These are phyloP conservation scores for Stegodyphus mimosarum DNA, from an alignment of 1,140 invertebrate species.

Conservation along the genomic window DNA sequence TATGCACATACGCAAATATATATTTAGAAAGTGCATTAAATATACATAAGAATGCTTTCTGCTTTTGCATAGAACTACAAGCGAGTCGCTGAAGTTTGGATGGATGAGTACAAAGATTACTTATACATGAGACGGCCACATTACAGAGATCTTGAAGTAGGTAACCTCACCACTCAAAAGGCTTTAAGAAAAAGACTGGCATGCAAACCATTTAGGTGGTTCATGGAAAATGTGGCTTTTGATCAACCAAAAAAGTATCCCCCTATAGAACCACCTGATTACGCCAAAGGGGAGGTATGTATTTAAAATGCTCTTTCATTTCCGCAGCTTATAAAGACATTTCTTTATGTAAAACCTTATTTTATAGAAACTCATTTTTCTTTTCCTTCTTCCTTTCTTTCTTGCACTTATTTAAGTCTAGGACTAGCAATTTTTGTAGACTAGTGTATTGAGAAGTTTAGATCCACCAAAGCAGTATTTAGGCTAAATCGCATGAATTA, in stretches of 20 bases:
- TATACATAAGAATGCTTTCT: not conserved
- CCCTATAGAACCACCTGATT: conserved; percentile 88
- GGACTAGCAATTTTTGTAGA: too few species aligned
- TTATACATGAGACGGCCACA: conserved; percentile 75
- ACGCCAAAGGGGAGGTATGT: conserved; percentile 82
- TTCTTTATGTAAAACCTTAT: too few species aligned
- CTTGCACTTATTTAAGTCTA: too few species aligned
- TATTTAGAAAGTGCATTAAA: not conserved
- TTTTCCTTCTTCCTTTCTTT: too few species aligned
- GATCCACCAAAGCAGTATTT: too few species aligned
- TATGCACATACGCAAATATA: not conserved
- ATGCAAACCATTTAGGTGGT: conserved; percentile 86
- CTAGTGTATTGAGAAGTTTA: too few species aligned
- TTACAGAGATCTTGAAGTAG: conserved; percentile 81
- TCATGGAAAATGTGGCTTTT: conserved; percentile 94
- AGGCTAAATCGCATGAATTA: too few species aligned
- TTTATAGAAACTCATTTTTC: too few species aligned
- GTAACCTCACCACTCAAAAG: conserved; percentile 69
- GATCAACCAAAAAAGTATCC: conserved; percentile 92
- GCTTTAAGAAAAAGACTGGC: conserved; percentile 66
- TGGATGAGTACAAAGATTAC: conserved; percentile 67
- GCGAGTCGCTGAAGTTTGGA: conserved; percentile 67
- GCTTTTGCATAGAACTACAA: conserved; percentile 61
- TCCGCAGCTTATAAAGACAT: too few species aligned
- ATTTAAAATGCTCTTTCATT: not conserved